Conservation (phyloP, 2,113 vertebrate genomes). For the Cyrtonyx montezumae region DNA sequence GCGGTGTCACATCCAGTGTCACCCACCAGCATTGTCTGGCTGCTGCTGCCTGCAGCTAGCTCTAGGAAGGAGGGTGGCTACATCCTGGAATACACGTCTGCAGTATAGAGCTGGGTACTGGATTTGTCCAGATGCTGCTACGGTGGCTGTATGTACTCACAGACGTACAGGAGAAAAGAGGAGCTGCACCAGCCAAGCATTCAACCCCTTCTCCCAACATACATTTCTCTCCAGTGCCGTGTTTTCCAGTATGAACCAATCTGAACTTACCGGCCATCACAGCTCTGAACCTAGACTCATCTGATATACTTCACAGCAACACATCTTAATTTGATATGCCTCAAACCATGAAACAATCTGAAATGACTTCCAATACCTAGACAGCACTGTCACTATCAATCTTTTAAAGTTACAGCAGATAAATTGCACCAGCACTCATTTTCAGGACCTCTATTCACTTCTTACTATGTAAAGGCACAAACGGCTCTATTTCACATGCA, state of each 20-base stretch:
- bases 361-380: not conserved
- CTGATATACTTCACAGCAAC: not conserved
- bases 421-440: not conserved
- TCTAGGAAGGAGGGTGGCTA: not conserved
- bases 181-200: not conserved
- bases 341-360: not conserved
- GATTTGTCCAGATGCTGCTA: not conserved
- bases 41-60: not conserved
- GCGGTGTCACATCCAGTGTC: accelerated
- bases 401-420: not conserved
- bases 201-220: not conserved
- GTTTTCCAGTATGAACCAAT: not conserved
- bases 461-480: not conserved
- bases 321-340: not conserved
- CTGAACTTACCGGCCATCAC: not conserved
- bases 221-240: not conserved
- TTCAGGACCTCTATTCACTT: not conserved
- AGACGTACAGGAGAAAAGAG: not conserved
- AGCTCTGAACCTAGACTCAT: not conserved
- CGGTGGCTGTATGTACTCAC: not conserved
- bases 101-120: not conserved
- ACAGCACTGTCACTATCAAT: not conserved
- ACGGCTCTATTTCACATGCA: not conserved
- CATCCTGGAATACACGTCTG: accelerated
- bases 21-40: not conserved